Conservation (phyloP, 2,888 invertebrate species). For the Cancer borealis region DNA sequence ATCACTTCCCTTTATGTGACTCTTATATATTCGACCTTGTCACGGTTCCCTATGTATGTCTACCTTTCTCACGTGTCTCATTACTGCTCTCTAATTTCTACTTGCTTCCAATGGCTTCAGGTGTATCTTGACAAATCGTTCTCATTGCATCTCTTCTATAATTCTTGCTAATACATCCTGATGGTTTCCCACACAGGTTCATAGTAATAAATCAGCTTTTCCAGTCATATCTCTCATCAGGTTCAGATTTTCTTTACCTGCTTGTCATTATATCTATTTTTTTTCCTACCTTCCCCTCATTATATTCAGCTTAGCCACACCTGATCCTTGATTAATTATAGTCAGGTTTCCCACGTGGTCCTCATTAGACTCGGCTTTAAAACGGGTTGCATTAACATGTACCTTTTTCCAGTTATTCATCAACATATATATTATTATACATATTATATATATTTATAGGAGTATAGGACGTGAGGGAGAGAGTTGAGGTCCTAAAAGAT, state of each 20-base stretch:
- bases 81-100: neutral
- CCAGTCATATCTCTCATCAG: constrained; percentile 10
- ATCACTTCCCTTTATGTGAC: too few species aligned
- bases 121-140: neutral
- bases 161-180: neutral
- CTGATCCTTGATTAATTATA: constrained; percentile 6
- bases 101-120: neutral
- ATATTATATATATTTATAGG: too few species aligned
- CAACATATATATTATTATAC: neutral
- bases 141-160: constrained; percentile 14
- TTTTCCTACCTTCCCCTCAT: neutral
- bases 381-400: neutral
- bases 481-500: neutral
- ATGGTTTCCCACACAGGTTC: neutral
- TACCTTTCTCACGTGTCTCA: too few species aligned
- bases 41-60: too few species aligned
- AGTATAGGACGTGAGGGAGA: neutral
- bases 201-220: constrained; percentile 21
- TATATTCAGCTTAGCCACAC: constrained; percentile 13
- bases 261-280: constrained; percentile 7
- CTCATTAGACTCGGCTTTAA: neutral
- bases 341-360: neutral
- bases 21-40: too few species aligned
- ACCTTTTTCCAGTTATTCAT: neutral
- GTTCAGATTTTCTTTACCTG: constrained; percentile 24